Conservation (phyloP, 2,888 invertebrate genomes). For the Dexiosoma caninum region DNA sequence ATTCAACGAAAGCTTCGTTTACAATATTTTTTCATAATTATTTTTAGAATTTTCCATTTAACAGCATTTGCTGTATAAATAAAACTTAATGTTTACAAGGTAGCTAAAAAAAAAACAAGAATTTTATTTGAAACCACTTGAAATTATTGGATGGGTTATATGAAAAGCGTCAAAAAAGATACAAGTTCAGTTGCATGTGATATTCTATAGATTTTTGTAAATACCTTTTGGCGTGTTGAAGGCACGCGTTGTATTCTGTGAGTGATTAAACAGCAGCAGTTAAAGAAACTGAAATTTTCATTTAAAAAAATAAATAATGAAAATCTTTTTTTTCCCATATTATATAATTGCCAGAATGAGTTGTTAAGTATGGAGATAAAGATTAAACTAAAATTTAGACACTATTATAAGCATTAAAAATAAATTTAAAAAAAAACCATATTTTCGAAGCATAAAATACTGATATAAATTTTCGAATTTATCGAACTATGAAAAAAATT, state of each 20-base stretch:
- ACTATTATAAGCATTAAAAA: neutral
- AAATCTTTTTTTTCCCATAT: neutral
- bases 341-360: neutral
- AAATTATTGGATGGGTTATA: conserved; percentile 34
- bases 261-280: conserved; percentile 26
- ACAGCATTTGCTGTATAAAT: conserved; percentile 27
- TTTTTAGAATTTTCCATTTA: conserved; percentile 38
- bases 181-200: neutral
- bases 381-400: conserved; percentile 2
- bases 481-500: too few species aligned
- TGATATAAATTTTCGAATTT: too few species aligned
- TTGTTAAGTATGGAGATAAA: conserved; percentile 26
- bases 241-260: conserved; percentile 55
- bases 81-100: conserved; percentile 25
- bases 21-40: conserved; percentile 2
- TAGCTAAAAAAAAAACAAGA: neutral
- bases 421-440: neutral
- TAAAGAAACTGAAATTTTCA: neutral
- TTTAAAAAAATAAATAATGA: neutral
- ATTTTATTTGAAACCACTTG: conserved; percentile 42
- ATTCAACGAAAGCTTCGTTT: too few species aligned
- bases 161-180: conserved; percentile 5
- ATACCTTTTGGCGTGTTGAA: conserved; percentile 52
- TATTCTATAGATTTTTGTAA: conserved; percentile 22
- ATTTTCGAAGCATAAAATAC: too few species aligned